Evolutionary conservation across 1,140 invertebrate genomes (phyloP), one percentile per base, ranked within the genome.

Genomic region (Nasonia giraulti): DNA sequence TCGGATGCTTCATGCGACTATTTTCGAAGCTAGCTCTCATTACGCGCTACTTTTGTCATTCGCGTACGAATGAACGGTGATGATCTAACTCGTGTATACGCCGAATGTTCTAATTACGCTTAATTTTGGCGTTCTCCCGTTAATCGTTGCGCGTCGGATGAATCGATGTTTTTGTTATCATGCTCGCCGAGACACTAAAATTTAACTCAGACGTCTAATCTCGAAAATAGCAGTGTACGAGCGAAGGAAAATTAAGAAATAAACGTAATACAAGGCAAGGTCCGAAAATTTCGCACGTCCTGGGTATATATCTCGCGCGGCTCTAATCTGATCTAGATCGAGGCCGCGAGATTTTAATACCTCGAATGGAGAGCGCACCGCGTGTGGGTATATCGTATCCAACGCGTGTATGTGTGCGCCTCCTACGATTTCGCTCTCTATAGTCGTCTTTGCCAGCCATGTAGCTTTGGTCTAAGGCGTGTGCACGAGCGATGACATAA

Each of bases 341-440:
- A 84, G 78, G 78, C 66, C 37, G 17, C 66, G 71, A 68, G 11
- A 80, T 84, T 75, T 80, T 71, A 79, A 73, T 55, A 84, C 23
- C 40, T 47, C 27, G 11, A 77, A 71, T 76, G 55, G n/a, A 44
- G n/a, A 33, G 20, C n/a, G 23, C 20, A 27, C 27, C 33, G 33
- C 33, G 33, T 37, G 33, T 37, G 33, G 33, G 33, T 37, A 31
- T n/a, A 62, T 27, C 1, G 1, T 68, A 78, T 55, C 20, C 20
- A 44, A 27, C 7, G 71, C 40, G 33, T 37, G 4, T 40, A 40
- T 40, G 10, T 37, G n/a, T 17, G 8, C 31, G 23, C 31, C 11
- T 71, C 23, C 37, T 44, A 11, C 55, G 33, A 83, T 78, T 83
- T 71, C 40, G 20, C 71, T 74, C 27, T 74, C 27, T 27, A 27